Evolutionary conservation across 2,113 vertebrate species (phyloP).

Genomic region (Hiodon alosoides): DNA sequence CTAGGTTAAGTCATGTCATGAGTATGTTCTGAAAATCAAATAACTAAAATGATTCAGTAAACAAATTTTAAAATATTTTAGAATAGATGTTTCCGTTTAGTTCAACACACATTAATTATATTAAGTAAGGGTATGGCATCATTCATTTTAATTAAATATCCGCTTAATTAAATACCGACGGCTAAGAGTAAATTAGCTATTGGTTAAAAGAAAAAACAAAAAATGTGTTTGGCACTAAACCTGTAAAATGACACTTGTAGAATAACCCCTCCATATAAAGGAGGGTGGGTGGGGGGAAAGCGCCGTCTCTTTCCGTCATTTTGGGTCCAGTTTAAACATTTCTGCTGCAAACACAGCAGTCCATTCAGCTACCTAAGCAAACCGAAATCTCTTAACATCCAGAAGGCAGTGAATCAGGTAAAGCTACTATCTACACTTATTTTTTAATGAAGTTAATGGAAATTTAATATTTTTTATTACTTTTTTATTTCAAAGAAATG

Average conservation of each 20-base stretch:
- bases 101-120: neutral
- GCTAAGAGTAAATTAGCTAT: neutral
- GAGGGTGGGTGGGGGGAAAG: neutral
- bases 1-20: too few relatives aligned
- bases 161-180: too few relatives aligned
- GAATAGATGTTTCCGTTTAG: neutral
- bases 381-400: conserved; percentile 1
- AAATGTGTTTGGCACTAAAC: neutral
- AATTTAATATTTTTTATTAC: neutral
- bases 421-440: neutral
- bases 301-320: neutral
- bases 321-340: conserved; percentile 19
- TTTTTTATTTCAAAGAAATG: neutral
- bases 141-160: neutral
- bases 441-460: neutral
- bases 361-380: conserved; percentile 13
- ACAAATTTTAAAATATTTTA: neutral
- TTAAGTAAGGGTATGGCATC: neutral
- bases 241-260: neutral
- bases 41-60: too few relatives aligned
- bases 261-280: neutral
- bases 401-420: conserved; percentile 11
- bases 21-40: too few relatives aligned
- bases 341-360: neutral
- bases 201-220: neutral